A percentile compares a stretch with the other conserved stretches of the same genome.
phyloP scores from a whole-genome alignment of 2,113 vertebrate species.

The Genyomyrus donnyi region DNA sequence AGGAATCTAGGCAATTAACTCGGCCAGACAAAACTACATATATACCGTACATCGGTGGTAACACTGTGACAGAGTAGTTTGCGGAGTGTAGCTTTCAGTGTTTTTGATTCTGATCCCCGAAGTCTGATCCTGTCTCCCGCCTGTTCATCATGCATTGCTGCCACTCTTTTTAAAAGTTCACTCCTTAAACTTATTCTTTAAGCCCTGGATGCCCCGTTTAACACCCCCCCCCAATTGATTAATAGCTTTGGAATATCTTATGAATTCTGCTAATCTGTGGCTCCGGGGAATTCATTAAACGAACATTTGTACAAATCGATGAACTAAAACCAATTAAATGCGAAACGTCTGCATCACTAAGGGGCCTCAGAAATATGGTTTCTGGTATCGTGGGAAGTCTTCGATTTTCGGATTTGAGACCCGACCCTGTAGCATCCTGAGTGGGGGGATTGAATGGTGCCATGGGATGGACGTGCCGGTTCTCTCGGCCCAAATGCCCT shows the following conservation, averaged over 20 bases:
- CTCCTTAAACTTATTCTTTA: neutral
- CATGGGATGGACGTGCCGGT: neutral
- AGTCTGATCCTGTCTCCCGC: neutral
- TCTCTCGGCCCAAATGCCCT: neutral
- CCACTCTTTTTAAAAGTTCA: neutral
- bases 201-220: neutral
- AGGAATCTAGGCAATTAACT: neutral
- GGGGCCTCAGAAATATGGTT: neutral
- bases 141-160: neutral
- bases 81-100: neutral
- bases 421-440: neutral
- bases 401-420: neutral
- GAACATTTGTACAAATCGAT: slow-evolving; percentile 42
- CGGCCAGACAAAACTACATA: neutral
- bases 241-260: slow-evolving; percentile 15
- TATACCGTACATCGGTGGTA: neutral
- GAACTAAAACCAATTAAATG: slow-evolving; percentile 39
- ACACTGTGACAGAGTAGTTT: neutral
- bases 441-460: neutral
- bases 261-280: slow-evolving; percentile 16
- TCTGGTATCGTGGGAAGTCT: neutral
- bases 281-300: slow-evolving; percentile 35
- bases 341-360: slow-evolving; percentile 26
- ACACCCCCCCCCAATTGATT: neutral
- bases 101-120: neutral